Base-by-base conservation (phyloP, 2,113 vertebrate species). In the Callocephalon fimbriatum region DNA sequence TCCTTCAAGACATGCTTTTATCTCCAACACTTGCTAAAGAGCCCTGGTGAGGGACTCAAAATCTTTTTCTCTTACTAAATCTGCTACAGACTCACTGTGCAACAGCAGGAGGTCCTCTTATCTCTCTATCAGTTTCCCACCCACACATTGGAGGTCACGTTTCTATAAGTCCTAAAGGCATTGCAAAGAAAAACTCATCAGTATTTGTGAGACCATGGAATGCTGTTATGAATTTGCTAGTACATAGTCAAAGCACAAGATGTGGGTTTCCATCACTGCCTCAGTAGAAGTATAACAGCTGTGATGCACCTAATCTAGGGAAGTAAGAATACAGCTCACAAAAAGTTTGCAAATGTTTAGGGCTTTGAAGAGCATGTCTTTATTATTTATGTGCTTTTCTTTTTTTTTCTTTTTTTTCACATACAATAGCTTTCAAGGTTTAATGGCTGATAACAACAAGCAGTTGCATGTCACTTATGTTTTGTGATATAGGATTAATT, bases 381-480 rank as follows among this genome's bases (percentile, higher is more conserved):
- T 62, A 50, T 42, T 91, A 50, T 19, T 75, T 53, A 27, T 44
- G 29, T 37, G 22, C 1, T 84, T 82, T 47, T 27, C 15, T 42
- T 5, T n/a, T n/a, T n/a, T 58, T 15, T 10, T 10, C 9, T 86
- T 76, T 51, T 45, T 21, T 86, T 75, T 80, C 8, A 2, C 9
- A 35, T 48, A 50, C 32, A 85, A 48, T 72, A 77, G 12, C 12
- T 91, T 94, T 91, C 70, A 96, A 74, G 50, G 37, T 82, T 92
- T 91, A 87, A 93, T 50, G n/a, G 14, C 62, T 93, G 66, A 58
- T 92, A 96, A 67, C 23, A 93, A 74, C 18, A 92, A 85, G 12
- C 61, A 92, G 77, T 72, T 89, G 31, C 13, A 40, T 58, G 32
- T 70, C 25, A 90, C 23, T 73, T 93, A 56, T 18, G 9, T 31